Evolutionary conservation across 2,113 vertebrate genomes (phyloP).

Genomic region (Oryzias celebensis): DNA sequence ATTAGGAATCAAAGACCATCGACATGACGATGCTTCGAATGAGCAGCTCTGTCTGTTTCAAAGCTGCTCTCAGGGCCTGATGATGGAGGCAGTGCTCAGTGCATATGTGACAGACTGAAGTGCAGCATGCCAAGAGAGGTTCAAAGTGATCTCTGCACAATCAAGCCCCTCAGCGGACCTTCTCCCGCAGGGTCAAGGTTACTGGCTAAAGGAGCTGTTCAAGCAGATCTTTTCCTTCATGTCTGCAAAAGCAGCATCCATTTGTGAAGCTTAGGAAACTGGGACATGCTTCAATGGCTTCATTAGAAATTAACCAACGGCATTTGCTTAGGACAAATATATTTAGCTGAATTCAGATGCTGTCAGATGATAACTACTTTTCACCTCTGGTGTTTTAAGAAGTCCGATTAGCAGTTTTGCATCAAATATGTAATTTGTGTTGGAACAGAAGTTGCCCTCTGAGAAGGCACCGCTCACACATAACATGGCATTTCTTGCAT

Average conservation of each 20-base stretch:
- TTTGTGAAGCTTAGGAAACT: too few relatives aligned
- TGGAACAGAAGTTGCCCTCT: not conserved
- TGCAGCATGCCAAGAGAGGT: conserved; percentile 24
- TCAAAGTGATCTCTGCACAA: conserved; percentile 22
- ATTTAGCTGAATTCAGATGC: not conserved
- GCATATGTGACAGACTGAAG: conserved; percentile 34
- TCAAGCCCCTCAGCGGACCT: conserved; percentile 23
- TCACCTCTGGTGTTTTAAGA: not conserved
- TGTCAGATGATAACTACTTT: not conserved
- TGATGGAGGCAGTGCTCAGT: conserved; percentile 62
- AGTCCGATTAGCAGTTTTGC: not conserved
- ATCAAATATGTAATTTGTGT: not conserved
- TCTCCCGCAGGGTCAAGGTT: conserved; percentile 58
- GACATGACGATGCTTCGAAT: not conserved
- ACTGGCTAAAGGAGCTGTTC: conserved; percentile 27
- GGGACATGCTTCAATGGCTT: too few relatives aligned
- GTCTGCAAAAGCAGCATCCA: conserved; percentile 21
- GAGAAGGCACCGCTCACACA: conserved; percentile 20
- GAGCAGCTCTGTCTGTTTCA: conserved; percentile 4
- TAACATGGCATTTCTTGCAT: conserved; percentile 42
- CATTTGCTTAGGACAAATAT: not conserved
- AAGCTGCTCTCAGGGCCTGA: conserved; percentile 32
- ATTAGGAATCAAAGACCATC: conserved; percentile 36
- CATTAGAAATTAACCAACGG: too few relatives aligned
- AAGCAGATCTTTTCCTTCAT: conserved; percentile 43